Base-by-base conservation (phyloP, 2,888 invertebrate genomes). In the Phyto melanocephala region DNA sequence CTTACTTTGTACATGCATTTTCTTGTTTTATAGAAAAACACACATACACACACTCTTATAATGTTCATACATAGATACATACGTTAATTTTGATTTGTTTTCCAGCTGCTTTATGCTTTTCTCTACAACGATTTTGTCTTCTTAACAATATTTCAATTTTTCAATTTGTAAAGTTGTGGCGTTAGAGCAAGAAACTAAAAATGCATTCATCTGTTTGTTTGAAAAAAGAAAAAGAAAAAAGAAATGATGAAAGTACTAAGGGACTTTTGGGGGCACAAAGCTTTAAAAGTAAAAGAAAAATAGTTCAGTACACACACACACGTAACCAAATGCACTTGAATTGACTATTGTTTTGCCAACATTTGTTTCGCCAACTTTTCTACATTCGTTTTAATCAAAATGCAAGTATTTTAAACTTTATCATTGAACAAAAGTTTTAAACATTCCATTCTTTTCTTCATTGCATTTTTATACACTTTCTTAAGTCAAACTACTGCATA, bases 321-420 rank as follows among this genome's bases (percentile, higher is more conserved):
- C 28, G 2, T n/a, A n/a, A n/a, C n/a, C 45, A 50, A 15, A 28
- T 5, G 1, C 33, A 75, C 42, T 71, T 75, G 78, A 70, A 78
- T 82, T 82, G 74, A 82, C 81, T 82, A 78, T 79, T 82, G 81
- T 82, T 82, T 78, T 82, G 78, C 75, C 74, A 82, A 78, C 72
- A 78, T 78, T 81, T 77, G 77, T 78, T 81, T 74, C 74, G 81
- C 77, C 77, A 81, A 70, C 72, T 78, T 78, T 70, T 65, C 24
- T 65, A 75, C 78, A 82, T 79, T 82, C 78, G 65, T 78, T 82
- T 82, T 82, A 79, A 82, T 82, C 81, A 82, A 78, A 78, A 81
- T 78, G 81, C 78, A 78, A 75, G 70, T 54, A 70, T 82, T 79
- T 54, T 63, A 47, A 81, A 81, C 74, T 82, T 82, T 77, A 81